A percentile compares a stretch with the other conserved stretches of the same genome.
phyloP scores from a whole-genome alignment of 1,140 invertebrate genomes.

The Mya arenaria region DNA sequence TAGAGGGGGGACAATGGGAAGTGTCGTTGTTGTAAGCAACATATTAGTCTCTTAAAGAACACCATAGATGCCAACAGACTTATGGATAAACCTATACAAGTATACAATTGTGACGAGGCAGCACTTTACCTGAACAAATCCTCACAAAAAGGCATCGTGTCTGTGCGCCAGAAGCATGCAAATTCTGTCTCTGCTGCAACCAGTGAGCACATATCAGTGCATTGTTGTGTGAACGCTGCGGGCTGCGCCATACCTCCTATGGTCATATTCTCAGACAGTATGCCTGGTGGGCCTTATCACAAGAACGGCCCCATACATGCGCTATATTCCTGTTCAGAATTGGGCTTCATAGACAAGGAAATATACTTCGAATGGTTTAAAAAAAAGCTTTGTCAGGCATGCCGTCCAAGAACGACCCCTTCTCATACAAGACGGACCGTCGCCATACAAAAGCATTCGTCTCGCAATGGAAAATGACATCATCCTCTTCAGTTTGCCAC shows the following conservation, averaged over 20 bases:
- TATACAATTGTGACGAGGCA: not conserved
- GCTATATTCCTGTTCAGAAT: conserved; percentile 13
- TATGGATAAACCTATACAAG: not conserved
- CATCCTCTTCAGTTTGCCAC: not conserved
- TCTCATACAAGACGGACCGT: conserved; percentile 8
- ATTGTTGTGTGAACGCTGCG: conserved; percentile 19
- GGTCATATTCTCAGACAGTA: conserved; percentile 23
- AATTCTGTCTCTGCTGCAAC: not conserved
- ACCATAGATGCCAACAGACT: not conserved
- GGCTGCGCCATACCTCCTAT: conserved; percentile 1
- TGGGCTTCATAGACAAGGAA: conserved; percentile 16
- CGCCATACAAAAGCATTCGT: not conserved
- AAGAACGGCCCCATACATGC: too few species aligned
- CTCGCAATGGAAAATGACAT: conserved; percentile 11
- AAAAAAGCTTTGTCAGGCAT: conserved; percentile 1
- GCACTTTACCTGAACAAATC: not conserved
- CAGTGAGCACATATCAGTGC: conserved; percentile 22
- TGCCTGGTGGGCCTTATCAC: not conserved
- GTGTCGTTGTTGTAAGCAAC: not conserved
- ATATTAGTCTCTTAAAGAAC: not conserved
- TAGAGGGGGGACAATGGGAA: not conserved
- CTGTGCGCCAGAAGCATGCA: not conserved
- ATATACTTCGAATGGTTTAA: conserved; percentile 22
- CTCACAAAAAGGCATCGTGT: not conserved
- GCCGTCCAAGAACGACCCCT: not conserved